These are phyloP conservation scores for Perdita meconis DNA, from an alignment of 2,888 invertebrate species.

Conservation along the genomic window DNA sequence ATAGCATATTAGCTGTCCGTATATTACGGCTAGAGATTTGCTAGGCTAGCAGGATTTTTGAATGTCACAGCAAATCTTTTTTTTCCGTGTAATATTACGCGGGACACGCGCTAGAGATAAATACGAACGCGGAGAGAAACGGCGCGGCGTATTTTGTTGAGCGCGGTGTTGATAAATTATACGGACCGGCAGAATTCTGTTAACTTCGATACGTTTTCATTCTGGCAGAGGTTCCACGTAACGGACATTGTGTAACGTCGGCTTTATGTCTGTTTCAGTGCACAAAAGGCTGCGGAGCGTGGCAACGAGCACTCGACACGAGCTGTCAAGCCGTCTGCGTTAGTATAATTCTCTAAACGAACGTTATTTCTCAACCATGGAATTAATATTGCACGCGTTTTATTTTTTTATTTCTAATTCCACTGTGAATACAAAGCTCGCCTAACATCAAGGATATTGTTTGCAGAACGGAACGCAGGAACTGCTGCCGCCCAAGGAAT, in stretches of 20 bases:
- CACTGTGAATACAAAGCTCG: neutral
- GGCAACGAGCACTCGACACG: constrained; percentile 90
- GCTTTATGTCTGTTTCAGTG: constrained; percentile 87
- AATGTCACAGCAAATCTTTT: too few species aligned
- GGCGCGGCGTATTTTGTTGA: too few species aligned
- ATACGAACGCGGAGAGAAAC: too few species aligned
- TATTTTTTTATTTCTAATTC: neutral
- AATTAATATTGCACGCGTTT: neutral
- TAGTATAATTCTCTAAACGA: constrained; percentile 85
- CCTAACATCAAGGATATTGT: constrained; percentile 18
- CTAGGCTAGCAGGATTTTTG: too few species aligned
- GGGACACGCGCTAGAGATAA: too few species aligned
- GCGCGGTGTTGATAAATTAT: too few species aligned
- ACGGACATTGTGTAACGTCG: neutral
- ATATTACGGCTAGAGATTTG: too few species aligned
- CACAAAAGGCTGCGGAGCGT: constrained; percentile 91
- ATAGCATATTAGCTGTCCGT: too few species aligned
- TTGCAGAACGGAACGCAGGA: constrained; percentile 90
- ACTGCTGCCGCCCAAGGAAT: constrained; percentile 88
- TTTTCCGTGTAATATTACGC: too few species aligned
- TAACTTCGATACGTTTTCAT: neutral
- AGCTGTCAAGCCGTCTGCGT: constrained; percentile 93
- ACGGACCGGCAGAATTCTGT: neutral
- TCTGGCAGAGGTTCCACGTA: neutral
- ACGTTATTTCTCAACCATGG: constrained; percentile 23